A percentile compares a stretch with the other conserved stretches of the same genome.
Conservation (phyloP, 2,888 invertebrate genomes). For the Frankliniella fusca region DNA sequence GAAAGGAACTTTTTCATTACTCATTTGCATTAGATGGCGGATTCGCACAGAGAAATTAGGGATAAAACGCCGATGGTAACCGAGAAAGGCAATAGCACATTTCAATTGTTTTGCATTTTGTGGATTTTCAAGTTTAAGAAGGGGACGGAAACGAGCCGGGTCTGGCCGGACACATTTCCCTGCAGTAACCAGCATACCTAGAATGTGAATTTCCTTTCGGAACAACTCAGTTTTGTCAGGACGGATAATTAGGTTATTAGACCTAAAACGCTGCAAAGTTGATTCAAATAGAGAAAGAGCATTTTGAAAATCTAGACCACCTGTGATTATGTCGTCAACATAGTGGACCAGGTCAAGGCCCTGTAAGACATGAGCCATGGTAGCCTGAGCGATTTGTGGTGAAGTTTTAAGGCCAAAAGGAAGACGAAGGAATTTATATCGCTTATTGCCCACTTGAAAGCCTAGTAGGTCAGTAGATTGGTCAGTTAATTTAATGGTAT, state of each 20-base stretch:
- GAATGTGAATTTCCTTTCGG: neutral
- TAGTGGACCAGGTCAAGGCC: neutral
- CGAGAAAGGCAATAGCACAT: neutral
- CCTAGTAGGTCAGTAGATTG: neutral
- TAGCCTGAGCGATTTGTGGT: neutral
- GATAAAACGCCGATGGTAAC: neutral
- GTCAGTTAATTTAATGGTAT: neutral
- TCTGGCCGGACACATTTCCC: neutral
- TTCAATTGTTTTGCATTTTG: neutral
- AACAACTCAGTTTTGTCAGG: slow-evolving; percentile 6
- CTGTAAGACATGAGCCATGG: neutral
- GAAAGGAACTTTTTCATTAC: neutral
- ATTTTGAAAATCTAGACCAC: neutral
- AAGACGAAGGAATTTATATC: neutral
- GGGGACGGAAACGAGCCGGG: neutral
- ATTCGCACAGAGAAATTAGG: neutral
- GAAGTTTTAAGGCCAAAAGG: slow-evolving; percentile 1
- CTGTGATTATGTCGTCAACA: neutral
- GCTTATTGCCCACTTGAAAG: neutral
- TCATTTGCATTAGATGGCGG: neutral
- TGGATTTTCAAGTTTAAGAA: neutral
- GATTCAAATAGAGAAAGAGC: neutral
- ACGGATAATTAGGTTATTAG: neutral
- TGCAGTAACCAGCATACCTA: neutral
- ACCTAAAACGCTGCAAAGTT: neutral